Evolutionary conservation across 2,113 vertebrate species (phyloP), one percentile per base, ranked within the genome.

Genomic region (Bubo blakistoni): DNA sequence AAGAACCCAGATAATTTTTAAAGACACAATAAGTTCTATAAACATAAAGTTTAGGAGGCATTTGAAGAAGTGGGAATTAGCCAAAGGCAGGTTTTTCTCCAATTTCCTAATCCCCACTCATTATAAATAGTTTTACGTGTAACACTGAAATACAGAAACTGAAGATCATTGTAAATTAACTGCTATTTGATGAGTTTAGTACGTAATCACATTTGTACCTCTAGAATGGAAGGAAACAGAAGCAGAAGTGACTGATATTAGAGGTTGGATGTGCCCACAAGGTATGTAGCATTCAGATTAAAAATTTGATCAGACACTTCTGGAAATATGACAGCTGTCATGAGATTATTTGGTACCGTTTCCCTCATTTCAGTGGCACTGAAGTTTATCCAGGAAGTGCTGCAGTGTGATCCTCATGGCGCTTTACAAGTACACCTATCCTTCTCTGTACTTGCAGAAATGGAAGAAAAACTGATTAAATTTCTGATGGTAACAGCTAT

Each of bases 381-480:
- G 59, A 77, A 77, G n/a, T 95, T 93, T 88, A 92, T 80, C 67
- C 59, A 58, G 46, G 82, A 89, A 80, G 42, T 2, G 10, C 2
- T 63, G 58, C 81, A 66, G 57, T 49, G 51, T 81, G 94, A 94
- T 78, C 74, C 51, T 85, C 6, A 0, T 32, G 52, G 79, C 49
- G 26, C 19, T 65, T 93, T 32, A 82, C 62, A 77, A 63, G 51
- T 26, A 83, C 62, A 80, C 25, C 79, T 58, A 58, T 55, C 63
- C 59, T 66, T 51, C 80, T 62, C 85, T 34, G 13, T 52, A 74
- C 55, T 78, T 90, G 62, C 36, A 83, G 58, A 96, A 91, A 93
- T 54, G 47, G 94, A 95, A 94, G 81, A 83, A 96, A 95, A 47
- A 76, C 19, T 51, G 71, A 88, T 73, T 88, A 93, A 85, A 80